phyloP scores from a whole-genome alignment of 2,797 vertebrate genomes.

The Acrocephalus scirpaceus region DNA sequence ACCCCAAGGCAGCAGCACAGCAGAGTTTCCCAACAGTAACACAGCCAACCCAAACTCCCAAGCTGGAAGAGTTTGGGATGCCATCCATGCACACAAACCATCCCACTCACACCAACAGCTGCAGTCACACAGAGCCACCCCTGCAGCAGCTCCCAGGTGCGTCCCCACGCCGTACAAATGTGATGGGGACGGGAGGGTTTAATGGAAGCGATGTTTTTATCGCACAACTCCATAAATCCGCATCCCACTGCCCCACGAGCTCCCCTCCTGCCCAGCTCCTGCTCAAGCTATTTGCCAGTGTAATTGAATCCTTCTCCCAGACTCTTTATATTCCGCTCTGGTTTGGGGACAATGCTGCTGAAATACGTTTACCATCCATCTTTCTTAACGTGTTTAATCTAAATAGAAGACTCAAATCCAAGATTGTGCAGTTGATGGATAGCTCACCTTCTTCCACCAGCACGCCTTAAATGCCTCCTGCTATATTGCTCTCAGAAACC shows the following conservation, averaged over 20 bases:
- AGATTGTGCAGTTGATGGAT: conserved; percentile 89
- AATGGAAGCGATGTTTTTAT: conserved; percentile 71
- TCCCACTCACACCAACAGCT: fast-evolving
- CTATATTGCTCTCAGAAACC: conserved; percentile 70
- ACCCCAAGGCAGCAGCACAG: neutral
- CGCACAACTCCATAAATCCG: conserved; percentile 81
- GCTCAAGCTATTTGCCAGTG: conserved; percentile 69
- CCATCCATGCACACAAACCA: fast-evolving
- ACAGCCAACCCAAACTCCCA: fast-evolving
- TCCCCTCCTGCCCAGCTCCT: conserved; percentile 35
- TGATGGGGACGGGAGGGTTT: neutral
- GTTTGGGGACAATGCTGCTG: conserved; percentile 85
- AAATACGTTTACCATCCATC: conserved; percentile 88
- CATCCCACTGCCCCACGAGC: conserved; percentile 51
- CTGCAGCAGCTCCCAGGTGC: neutral
- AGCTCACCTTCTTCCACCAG: conserved; percentile 71
- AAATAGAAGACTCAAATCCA: conserved; percentile 87
- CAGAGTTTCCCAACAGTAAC: fast-evolving
- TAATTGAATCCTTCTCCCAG: conserved; percentile 87
- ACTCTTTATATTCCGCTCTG: conserved; percentile 87
- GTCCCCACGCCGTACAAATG: neutral
- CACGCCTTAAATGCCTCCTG: conserved; percentile 76
- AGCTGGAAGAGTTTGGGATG: neutral
- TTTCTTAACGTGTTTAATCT: conserved; percentile 92
- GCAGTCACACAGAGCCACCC: neutral